Evolutionary conservation across 2,113 vertebrate genomes (phyloP), one percentile per base, ranked within the genome.

Genomic region (Chrysochloris asiatica): DNA sequence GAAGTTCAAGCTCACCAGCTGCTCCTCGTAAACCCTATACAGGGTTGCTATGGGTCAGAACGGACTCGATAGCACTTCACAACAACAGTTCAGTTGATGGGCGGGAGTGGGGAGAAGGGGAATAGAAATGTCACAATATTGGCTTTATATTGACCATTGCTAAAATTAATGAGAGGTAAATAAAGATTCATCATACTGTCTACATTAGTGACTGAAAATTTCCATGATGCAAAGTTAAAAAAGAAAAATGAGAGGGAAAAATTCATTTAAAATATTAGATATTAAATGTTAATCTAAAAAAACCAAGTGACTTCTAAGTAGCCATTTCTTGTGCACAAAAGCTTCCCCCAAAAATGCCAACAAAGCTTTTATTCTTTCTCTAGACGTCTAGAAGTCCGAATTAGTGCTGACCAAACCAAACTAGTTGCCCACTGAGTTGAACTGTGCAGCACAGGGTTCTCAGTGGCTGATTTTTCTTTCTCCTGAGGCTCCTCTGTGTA

Each of bases 271-370:
- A 50, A 10, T 50, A 50, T 10, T 50, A 10, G 48, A 10, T 50
- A 16, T 50, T 50, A n/a, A n/a, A n/a, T n/a, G n/a, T n/a, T n/a
- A n/a, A n/a, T n/a, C n/a, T n/a, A n/a, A n/a, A n/a, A 79, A 86
- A 16, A 2, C 52, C 22, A 33, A 61, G 45, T 83, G 86, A 76
- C 4, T 72, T 86, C 8, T n/a, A 77, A 67, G 72, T 59, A 8
- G 43, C 81, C 19, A 67, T 89, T 94, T 67, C 26, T 63, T 50
- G n/a, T 16, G 71, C n/a, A 91, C 72, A 75, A 47, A 56, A 90
- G 43, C 30, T 30, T n/a, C 4, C n/a, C 12, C 56, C 38, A 63
- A 41, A 88, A 56, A 82, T 52, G 69, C 38, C 28, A 75, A 24
- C 17, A 52, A 82, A 63, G 8, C 45, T n/a, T 13, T 1, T 6